Conservation (phyloP, 2,888 invertebrate genomes). For the Arge pagana region DNA sequence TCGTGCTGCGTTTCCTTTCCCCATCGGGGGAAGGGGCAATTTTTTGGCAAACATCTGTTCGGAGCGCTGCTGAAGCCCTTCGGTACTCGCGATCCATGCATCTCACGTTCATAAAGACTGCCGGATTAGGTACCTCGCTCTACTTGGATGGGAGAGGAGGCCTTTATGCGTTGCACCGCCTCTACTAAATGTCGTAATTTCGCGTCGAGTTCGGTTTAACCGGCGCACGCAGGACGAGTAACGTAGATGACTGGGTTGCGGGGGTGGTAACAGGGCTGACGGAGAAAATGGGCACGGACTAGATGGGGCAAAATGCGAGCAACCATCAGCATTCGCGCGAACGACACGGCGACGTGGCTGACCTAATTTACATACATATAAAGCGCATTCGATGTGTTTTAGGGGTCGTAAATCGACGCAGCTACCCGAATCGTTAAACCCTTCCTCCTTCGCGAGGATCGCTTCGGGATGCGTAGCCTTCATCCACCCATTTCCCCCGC, state of each 20-base stretch:
- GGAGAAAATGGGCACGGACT: slow-evolving; percentile 25
- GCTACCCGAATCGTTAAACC: slow-evolving; percentile 59
- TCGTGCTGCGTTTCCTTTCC: too few species aligned
- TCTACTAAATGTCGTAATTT: slow-evolving; percentile 46
- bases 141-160: slow-evolving; percentile 30
- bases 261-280: slow-evolving; percentile 24
- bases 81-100: slow-evolving; percentile 24
- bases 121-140: slow-evolving; percentile 5
- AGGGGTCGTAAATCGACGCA: slow-evolving; percentile 58
- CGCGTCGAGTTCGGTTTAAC: slow-evolving; percentile 44
- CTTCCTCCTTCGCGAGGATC: slow-evolving; percentile 51
- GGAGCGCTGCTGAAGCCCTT: background rate
- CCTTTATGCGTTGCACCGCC: slow-evolving; percentile 29
- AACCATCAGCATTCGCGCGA: slow-evolving; percentile 29
- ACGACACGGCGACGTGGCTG: slow-evolving; percentile 36
- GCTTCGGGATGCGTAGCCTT: slow-evolving; percentile 42
- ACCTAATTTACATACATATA: slow-evolving; percentile 60
- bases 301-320: slow-evolving; percentile 32
- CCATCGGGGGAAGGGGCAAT: too few species aligned
- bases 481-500: slow-evolving; percentile 1
- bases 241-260: slow-evolving; percentile 4
- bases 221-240: slow-evolving; percentile 23
- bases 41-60: background rate
- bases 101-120: slow-evolving; percentile 33
- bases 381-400: slow-evolving; percentile 59